Conservation (phyloP, 2,888 invertebrate genomes). For the Monoplex corrugatus region DNA sequence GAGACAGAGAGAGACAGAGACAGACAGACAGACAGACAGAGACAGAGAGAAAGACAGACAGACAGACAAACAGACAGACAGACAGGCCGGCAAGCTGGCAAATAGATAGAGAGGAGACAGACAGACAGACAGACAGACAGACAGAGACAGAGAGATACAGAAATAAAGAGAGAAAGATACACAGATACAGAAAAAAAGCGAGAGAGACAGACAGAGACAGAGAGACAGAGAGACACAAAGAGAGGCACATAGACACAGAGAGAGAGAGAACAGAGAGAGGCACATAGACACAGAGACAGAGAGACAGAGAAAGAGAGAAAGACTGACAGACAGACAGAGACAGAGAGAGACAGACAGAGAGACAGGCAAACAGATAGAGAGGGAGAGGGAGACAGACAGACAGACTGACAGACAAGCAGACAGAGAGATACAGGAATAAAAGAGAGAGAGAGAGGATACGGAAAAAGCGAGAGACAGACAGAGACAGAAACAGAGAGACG, state of each 20-base stretch:
- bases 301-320: too few species aligned
- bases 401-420: background rate
- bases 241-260: too few species aligned
- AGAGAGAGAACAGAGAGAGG: too few species aligned
- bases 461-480: background rate
- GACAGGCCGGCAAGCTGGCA: background rate
- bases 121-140: background rate
- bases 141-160: background rate
- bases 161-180: too few species aligned
- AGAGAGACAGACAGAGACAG: background rate
- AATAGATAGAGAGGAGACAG: background rate
- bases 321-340: background rate
- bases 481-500: background rate
- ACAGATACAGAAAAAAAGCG: too few species aligned
- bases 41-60: background rate
- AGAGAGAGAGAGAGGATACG: too few species aligned
- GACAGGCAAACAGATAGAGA: background rate
- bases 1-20: background rate
- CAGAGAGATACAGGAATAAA: background rate
- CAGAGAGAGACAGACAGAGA: background rate
- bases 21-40: background rate
- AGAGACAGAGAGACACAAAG: background rate
- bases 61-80: constrained; percentile 19
- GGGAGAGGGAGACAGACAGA: background rate
- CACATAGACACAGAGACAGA: too few species aligned